Evolutionary conservation across 2,797 vertebrate species (phyloP).

Genomic region (Brachyrhaphis roseni): DNA sequence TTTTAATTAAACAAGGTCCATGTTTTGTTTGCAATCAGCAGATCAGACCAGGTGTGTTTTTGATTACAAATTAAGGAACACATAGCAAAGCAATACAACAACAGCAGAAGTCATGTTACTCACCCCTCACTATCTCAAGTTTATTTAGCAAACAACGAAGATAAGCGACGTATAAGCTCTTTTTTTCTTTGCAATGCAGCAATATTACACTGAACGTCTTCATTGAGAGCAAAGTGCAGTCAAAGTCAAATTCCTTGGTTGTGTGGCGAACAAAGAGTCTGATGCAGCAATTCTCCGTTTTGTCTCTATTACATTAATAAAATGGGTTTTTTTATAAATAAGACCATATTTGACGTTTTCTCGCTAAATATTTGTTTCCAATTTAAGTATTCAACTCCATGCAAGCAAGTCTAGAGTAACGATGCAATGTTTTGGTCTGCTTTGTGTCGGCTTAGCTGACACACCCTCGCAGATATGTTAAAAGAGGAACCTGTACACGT

Average conservation of each 20-base stretch:
- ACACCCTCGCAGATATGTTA: background rate
- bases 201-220: slow-evolving; percentile 9
- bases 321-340: background rate
- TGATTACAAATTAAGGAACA: slow-evolving; percentile 9
- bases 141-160: slow-evolving; percentile 4
- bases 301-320: background rate
- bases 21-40: background rate
- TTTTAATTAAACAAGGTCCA: background rate
- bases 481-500: background rate
- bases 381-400: background rate
- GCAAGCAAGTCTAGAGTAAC: background rate
- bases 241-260: background rate
- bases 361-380: background rate
- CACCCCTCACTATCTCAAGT: background rate
- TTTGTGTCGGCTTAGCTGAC: background rate
- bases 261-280: background rate
- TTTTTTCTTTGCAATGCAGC: background rate
- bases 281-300: background rate
- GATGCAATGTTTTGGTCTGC: background rate
- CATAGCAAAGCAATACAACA: background rate
- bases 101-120: background rate
- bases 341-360: background rate
- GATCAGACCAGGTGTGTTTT: background rate
- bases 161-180: background rate
- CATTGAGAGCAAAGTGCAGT: background rate